These are phyloP conservation scores for Laterallus jamaicensis DNA, from an alignment of 2,113 vertebrate species.

Conservation along the genomic window DNA sequence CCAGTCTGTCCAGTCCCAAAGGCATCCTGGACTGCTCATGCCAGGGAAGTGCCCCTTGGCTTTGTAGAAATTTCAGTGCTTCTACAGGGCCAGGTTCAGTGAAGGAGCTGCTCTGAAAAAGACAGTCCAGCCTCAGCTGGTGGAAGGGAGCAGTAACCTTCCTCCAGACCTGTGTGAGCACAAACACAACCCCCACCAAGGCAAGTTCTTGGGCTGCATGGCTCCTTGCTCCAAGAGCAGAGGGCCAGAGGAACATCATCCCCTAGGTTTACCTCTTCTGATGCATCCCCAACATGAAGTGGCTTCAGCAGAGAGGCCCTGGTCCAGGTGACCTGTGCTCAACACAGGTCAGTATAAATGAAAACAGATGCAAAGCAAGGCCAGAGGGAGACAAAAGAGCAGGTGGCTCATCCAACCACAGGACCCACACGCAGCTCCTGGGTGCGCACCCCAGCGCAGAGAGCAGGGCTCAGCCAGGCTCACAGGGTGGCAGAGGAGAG, in stretches of 20 bases:
- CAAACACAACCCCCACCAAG: not conserved
- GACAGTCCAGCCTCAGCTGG: fast-evolving
- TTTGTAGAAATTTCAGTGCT: not conserved
- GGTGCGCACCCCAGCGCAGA: not conserved
- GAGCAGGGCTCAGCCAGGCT: not conserved
- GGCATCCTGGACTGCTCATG: not conserved
- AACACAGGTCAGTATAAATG: not conserved
- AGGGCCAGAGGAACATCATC: not conserved
- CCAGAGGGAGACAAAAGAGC: not conserved
- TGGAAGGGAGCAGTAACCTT: not conserved
- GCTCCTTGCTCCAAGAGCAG: not conserved
- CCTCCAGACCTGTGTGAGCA: not conserved
- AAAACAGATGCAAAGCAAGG: not conserved
- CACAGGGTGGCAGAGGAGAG: not conserved
- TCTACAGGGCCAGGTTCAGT: not conserved
- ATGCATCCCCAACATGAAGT: not conserved
- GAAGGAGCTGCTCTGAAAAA: not conserved
- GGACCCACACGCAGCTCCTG: not conserved
- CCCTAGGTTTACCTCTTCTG: not conserved
- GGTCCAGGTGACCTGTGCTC: not conserved
- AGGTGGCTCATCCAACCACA: not conserved
- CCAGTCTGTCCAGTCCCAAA: not conserved
- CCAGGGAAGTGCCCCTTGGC: not conserved
- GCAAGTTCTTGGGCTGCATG: not conserved
- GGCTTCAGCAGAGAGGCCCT: not conserved